These are phyloP conservation scores for Acanthurus lineatus DNA, from an alignment of 2,797 vertebrate species.

Conservation along the genomic window DNA sequence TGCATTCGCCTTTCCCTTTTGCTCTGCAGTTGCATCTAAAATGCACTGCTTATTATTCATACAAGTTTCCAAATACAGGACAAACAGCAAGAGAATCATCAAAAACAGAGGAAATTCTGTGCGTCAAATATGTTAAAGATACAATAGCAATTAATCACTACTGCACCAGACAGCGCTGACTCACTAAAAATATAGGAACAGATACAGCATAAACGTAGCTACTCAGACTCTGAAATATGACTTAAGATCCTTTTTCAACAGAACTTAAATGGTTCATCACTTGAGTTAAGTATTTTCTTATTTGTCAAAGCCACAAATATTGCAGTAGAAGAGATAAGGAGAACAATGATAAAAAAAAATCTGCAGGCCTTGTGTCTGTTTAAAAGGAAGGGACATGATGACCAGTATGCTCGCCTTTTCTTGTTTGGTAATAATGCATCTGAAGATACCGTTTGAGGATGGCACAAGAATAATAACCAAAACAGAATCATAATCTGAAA, in stretches of 20 bases:
- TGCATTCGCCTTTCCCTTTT: constrained; percentile 25
- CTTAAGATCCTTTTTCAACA: constrained; percentile 39
- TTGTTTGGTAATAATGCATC: constrained; percentile 27
- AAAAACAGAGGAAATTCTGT: constrained; percentile 1
- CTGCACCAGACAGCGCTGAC: neutral
- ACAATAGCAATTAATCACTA: constrained; percentile 10
- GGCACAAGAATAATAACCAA: neutral
- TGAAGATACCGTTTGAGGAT: constrained; percentile 2
- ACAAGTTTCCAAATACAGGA: constrained; percentile 4
- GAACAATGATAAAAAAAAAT: neutral
- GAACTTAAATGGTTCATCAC: constrained; percentile 18
- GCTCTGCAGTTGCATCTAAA: constrained; percentile 1
- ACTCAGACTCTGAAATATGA: constrained; percentile 24
- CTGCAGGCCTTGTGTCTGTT: constrained; percentile 26
- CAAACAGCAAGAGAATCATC: neutral
- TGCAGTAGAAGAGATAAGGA: constrained; percentile 7
- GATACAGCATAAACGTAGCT: neutral
- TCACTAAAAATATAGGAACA: constrained; percentile 33
- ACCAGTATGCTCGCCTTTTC: constrained; percentile 19
- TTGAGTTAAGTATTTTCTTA: constrained; percentile 6
- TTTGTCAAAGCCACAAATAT: neutral
- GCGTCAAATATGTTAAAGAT: constrained; percentile 2
- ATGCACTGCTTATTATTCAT: constrained; percentile 21
- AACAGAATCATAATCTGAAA: neutral
- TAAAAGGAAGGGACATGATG: constrained; percentile 63